Conservation (phyloP, 2,113 vertebrate genomes). For the Centropus unirufus region DNA sequence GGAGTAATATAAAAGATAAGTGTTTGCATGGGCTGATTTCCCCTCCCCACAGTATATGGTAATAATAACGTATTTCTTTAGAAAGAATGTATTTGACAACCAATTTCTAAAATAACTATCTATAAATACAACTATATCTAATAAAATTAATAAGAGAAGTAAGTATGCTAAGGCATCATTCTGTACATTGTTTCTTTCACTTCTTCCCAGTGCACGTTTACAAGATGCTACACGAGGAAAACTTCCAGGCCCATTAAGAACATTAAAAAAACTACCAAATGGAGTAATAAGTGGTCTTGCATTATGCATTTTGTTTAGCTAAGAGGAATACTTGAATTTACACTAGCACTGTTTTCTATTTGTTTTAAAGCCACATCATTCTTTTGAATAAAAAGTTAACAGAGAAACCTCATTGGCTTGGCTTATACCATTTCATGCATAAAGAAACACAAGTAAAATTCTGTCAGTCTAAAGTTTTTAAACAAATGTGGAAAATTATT, state of each 20-base stretch:
- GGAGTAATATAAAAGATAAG: neutral
- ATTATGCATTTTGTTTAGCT: neutral
- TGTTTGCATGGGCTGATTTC: neutral
- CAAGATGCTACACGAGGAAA: neutral
- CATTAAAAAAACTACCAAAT: neutral
- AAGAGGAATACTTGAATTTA: neutral
- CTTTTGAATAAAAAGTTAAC: neutral
- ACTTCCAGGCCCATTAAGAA: neutral
- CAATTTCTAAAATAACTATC: neutral
- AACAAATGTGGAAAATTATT: neutral
- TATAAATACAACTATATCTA: neutral
- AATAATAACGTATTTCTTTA: neutral
- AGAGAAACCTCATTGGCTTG: neutral
- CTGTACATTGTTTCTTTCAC: neutral
- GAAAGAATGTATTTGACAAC: neutral
- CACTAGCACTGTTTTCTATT: neutral
- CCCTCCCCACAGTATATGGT: fast-evolving
- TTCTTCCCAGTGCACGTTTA: neutral
- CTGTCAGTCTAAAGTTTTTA: neutral
- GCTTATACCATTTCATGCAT: neutral
- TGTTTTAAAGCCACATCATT: neutral
- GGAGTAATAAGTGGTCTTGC: neutral
- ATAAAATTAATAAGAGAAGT: neutral
- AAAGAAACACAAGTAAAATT: neutral
- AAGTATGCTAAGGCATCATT: neutral